Conservation (phyloP, 2,888 invertebrate species). For the Euzetes globulus region DNA sequence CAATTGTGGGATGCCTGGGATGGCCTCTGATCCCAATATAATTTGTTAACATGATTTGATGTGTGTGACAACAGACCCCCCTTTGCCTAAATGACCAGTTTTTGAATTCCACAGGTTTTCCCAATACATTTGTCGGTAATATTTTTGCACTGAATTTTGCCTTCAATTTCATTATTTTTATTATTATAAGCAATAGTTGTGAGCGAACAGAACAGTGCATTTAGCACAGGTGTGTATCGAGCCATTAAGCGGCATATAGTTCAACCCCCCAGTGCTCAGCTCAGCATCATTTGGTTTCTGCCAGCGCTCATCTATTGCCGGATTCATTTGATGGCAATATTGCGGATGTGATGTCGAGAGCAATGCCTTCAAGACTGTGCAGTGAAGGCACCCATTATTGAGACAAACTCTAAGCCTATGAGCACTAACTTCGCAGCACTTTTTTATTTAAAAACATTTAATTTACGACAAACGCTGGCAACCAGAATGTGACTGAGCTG, state of each 20-base stretch:
- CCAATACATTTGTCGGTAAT: conserved; percentile 17
- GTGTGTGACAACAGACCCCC: conserved; percentile 31
- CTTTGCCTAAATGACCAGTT: conserved; percentile 27
- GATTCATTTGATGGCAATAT: conserved; percentile 25
- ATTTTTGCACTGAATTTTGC: neutral
- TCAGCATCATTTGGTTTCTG: conserved; percentile 22
- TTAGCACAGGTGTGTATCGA: conserved; percentile 29
- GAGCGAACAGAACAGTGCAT: neutral
- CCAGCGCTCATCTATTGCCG: conserved; percentile 22
- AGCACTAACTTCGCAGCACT: neutral
- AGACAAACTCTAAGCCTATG: neutral
- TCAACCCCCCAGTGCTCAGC: conserved; percentile 24
- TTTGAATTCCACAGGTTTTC: conserved; percentile 3
- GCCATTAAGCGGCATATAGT: conserved; percentile 26
- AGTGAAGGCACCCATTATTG: conserved; percentile 27
- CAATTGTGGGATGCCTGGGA: conserved; percentile 23
- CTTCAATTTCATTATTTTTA: conserved; percentile 23
- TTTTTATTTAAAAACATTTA: neutral
- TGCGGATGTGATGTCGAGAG: conserved; percentile 30
- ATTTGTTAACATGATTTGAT: conserved; percentile 31
- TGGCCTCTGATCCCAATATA: conserved; percentile 29
- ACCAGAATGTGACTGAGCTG: conserved; percentile 3
- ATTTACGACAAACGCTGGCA: conserved; percentile 24
- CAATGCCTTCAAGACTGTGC: neutral
- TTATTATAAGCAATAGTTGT: conserved; percentile 14